Conservation (phyloP, 2,797 vertebrate genomes). For the Vespertilio murinus region DNA sequence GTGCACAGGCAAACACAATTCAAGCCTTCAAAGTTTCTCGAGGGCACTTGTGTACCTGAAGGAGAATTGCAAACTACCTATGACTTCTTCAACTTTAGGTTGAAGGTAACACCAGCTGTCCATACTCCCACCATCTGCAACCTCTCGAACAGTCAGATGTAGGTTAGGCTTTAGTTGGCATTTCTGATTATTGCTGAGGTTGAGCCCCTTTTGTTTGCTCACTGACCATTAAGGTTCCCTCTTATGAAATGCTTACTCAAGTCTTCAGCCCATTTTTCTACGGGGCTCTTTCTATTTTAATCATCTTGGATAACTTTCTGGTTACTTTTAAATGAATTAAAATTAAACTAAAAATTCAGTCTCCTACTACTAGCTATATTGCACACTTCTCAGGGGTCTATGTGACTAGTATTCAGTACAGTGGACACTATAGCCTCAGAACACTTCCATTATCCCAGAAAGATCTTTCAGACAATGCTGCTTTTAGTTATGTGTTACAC, state of each 20-base stretch:
- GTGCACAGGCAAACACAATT: neutral
- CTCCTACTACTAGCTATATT: neutral
- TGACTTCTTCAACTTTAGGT: neutral
- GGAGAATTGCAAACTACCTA: too few relatives aligned
- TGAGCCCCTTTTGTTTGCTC: neutral
- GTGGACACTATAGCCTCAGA: neutral
- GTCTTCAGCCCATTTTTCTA: neutral
- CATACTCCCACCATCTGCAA: too few relatives aligned
- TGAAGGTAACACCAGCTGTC: too few relatives aligned
- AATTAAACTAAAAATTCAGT: slow-evolving; percentile 16
- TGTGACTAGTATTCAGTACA: too few relatives aligned
- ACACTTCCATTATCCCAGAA: neutral
- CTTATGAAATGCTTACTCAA: neutral
- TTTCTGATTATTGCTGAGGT: neutral
- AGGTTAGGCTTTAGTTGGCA: neutral
- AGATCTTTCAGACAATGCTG: neutral
- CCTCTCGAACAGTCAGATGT: neutral
- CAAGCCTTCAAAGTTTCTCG: neutral
- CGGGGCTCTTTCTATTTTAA: neutral
- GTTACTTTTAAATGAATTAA: neutral
- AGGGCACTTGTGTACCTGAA: neutral
- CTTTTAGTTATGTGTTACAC: neutral
- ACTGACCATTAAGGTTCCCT: neutral
- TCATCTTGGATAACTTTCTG: neutral
- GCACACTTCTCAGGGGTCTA: neutral